Conservation (phyloP, 2,113 vertebrate genomes). For the Galemys pyrenaicus region DNA sequence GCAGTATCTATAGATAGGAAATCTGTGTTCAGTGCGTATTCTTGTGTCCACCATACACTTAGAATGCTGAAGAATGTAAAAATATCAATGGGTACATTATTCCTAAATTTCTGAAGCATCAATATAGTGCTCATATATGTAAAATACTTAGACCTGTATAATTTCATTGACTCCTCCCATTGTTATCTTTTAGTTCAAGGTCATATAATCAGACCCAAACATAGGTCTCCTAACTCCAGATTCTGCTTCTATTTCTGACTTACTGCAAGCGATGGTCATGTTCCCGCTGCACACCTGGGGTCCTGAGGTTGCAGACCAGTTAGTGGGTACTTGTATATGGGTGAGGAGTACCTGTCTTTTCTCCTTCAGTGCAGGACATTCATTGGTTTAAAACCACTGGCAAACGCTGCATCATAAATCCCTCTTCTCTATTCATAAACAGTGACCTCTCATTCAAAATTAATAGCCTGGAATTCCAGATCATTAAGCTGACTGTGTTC, state of each 20-base stretch:
- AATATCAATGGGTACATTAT: not conserved
- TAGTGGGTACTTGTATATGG: not conserved
- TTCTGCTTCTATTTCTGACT: not conserved
- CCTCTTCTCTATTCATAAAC: not conserved
- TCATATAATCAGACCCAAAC: not conserved
- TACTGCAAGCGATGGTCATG: not conserved
- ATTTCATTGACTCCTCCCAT: not conserved
- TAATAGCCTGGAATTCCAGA: not conserved
- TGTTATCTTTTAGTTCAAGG: not conserved
- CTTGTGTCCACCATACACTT: not conserved
- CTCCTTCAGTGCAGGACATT: not conserved
- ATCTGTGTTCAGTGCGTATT: not conserved
- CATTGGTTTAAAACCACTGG: not conserved
- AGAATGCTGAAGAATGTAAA: not conserved
- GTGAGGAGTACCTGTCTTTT: not conserved
- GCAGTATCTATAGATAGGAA: not conserved
- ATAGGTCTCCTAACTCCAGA: not conserved
- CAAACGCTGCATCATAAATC: not conserved
- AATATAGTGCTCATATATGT: not conserved
- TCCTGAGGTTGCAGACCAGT: not conserved
- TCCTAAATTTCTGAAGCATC: conserved; percentile 18
- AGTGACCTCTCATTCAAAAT: not conserved
- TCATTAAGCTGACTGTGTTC: conserved; percentile 29
- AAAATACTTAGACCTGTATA: not conserved
- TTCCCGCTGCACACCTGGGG: not conserved